Evolutionary conservation across 2,797 vertebrate genomes (phyloP).

Genomic region (Spheniscus humboldti): DNA sequence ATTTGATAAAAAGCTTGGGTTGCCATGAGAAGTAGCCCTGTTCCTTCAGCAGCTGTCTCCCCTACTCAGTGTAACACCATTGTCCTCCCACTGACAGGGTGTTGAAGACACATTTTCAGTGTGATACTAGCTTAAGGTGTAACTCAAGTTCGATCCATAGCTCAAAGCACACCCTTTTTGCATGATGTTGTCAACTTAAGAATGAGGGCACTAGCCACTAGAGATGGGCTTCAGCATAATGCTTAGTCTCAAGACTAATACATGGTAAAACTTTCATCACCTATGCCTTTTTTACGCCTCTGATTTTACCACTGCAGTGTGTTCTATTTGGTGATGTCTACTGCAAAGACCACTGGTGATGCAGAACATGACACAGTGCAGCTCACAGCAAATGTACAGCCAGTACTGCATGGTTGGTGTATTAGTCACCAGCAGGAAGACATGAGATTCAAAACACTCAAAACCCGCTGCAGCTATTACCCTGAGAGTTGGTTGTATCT

Average conservation of each 20-base stretch:
- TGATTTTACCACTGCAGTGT: background rate
- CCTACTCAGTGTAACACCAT: fast-evolving
- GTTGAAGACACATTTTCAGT: background rate
- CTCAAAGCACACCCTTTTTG: background rate
- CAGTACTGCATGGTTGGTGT: background rate
- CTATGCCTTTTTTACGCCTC: background rate
- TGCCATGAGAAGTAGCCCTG: background rate
- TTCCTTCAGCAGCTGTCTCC: background rate
- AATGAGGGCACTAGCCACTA: background rate
- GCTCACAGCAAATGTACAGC: background rate
- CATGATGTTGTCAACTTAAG: background rate
- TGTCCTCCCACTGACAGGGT: background rate
- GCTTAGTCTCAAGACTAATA: background rate
- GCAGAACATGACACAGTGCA: background rate
- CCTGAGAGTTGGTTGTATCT: background rate
- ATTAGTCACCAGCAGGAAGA: background rate
- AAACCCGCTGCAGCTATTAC: background rate
- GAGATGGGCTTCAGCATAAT: background rate
- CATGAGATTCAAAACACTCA: background rate
- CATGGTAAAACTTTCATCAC: background rate
- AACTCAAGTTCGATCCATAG: background rate
- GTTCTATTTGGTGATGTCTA: background rate
- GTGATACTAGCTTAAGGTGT: background rate
- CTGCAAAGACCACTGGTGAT: background rate
- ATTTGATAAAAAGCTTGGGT: background rate